These are phyloP conservation scores for Drosophila parvula DNA, from an alignment of 1,140 invertebrate species.

Conservation along the genomic window DNA sequence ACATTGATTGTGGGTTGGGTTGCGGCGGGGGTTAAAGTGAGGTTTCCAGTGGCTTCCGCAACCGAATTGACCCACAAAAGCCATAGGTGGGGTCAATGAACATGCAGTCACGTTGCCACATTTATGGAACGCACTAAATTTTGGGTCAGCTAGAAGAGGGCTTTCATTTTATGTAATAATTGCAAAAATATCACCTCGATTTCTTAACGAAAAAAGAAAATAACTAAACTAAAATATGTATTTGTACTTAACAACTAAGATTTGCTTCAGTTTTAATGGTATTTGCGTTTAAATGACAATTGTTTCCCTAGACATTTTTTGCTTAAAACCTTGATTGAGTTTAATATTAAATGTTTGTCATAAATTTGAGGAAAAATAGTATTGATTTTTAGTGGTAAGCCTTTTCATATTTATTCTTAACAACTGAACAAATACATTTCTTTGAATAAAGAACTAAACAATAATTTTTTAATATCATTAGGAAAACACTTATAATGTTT, in stretches of 20 bases:
- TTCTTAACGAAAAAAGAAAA: not conserved
- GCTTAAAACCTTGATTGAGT: too few relatives aligned
- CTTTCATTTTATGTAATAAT: not conserved
- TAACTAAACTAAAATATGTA: not conserved
- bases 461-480: not conserved
- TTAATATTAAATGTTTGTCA: not conserved
- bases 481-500: not conserved
- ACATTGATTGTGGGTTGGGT: conserved; percentile 2
- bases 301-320: not conserved
- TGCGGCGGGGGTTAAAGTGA: conserved; percentile 12
- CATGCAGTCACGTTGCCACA: conserved; percentile 43
- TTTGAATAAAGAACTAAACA: not conserved
- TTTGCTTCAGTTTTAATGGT: not conserved
- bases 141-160: conserved; percentile 18
- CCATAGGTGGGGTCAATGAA: conserved; percentile 58
- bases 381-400: not conserved
- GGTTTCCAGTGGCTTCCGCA: conserved; percentile 62
- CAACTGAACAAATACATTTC: not conserved
- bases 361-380: not conserved
- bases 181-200: conserved; percentile 2
- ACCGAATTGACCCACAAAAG: conserved; percentile 71
- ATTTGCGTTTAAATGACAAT: not conserved
- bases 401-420: not conserved
- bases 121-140: not conserved
- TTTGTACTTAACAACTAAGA: not conserved